Percentiles rank a stretch among this genome's conserved stretches.
phyloP scores from a whole-genome alignment of 2,888 invertebrate genomes.

The Polydrusus tereticollis region DNA sequence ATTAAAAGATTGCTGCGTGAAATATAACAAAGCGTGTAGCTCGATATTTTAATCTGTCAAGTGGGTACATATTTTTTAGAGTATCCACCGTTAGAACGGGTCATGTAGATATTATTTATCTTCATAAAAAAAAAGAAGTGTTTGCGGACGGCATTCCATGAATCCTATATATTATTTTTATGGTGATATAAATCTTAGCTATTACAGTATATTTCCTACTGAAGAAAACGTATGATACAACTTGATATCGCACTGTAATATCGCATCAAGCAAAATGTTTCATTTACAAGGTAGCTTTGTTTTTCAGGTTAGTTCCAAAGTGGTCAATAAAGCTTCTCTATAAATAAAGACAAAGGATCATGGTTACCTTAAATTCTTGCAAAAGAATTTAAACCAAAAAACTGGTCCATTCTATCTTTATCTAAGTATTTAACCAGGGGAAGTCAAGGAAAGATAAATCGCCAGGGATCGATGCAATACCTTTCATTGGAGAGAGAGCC shows the following conservation, averaged over 20 bases:
- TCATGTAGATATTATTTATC: not conserved
- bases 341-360: too few species aligned
- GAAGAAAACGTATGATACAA: not conserved
- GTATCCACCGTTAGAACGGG: not conserved
- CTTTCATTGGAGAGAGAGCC: too few species aligned
- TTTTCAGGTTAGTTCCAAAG: too few species aligned
- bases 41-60: not conserved
- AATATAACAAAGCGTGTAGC: not conserved
- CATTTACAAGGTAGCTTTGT: too few species aligned
- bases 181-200: not conserved
- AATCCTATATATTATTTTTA: not conserved
- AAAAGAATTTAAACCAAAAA: too few species aligned
- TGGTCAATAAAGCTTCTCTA: too few species aligned
- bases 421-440: too few species aligned
- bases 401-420: too few species aligned
- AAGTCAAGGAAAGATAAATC: too few species aligned
- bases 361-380: too few species aligned
- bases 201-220: not conserved
- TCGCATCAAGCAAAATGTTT: not conserved
- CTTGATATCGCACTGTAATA: not conserved
- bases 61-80: not conserved
- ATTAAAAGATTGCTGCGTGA: too few species aligned
- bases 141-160: not conserved
- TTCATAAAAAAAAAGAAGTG: conserved; percentile 4
- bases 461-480: too few species aligned